Conservation (phyloP, 1,140 invertebrate species). For the Drosophila repletoides region DNA sequence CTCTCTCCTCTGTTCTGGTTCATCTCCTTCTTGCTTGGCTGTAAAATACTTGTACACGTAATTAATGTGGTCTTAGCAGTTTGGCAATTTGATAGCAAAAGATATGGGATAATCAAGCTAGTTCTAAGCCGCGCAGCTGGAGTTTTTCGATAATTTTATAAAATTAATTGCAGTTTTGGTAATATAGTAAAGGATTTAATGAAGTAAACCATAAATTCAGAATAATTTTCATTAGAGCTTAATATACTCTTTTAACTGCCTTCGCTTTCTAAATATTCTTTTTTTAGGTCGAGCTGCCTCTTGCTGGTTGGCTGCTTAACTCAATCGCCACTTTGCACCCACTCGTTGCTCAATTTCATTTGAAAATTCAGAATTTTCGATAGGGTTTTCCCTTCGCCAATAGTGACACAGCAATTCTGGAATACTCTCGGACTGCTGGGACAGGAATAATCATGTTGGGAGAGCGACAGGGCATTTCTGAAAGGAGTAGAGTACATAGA, state of each 20-base stretch:
- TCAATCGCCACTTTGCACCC: background rate
- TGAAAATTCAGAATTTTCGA: conserved; percentile 15
- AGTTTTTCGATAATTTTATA: background rate
- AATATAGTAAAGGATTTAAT: too few species aligned
- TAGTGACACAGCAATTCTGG: conserved; percentile 55
- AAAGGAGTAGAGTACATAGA: conserved; percentile 35
- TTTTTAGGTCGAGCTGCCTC: background rate
- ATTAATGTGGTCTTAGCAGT: conserved; percentile 59
- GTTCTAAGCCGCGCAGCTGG: conserved; percentile 12
- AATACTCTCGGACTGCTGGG: conserved; percentile 9
- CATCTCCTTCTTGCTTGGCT: conserved; percentile 28
- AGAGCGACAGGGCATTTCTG: conserved; percentile 24
- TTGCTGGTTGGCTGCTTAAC: background rate
- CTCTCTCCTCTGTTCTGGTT: conserved; percentile 1
- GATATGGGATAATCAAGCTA: conserved; percentile 20
- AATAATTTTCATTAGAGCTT: too few species aligned
- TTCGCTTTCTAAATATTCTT: too few species aligned
- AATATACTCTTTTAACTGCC: too few species aligned
- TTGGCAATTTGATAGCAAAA: conserved; percentile 44
- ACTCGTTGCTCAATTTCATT: conserved; percentile 12
- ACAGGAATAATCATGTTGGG: conserved; percentile 46
- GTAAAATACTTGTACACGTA: conserved; percentile 53
- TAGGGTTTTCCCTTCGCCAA: conserved; percentile 21
- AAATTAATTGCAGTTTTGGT: background rate
- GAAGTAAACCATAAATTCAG: too few species aligned